phyloP scores from a whole-genome alignment of 2,888 invertebrate genomes.

The Philereme transversata region DNA sequence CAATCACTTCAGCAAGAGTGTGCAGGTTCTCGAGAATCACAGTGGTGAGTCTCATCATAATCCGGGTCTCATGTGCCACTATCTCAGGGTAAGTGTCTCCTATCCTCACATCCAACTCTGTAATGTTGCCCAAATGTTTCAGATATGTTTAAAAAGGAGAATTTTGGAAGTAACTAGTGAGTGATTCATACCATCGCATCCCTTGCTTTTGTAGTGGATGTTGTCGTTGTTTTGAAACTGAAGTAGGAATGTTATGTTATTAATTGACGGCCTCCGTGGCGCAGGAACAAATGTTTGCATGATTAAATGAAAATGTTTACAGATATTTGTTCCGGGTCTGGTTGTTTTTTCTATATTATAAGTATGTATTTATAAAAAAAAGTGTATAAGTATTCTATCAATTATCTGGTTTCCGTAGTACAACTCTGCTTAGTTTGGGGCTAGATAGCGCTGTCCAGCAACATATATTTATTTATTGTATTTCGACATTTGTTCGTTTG shows the following conservation, averaged over 20 bases:
- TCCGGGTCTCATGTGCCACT: constrained; percentile 90
- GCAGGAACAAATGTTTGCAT: too few species aligned
- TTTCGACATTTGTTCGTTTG: too few species aligned
- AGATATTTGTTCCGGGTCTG: too few species aligned
- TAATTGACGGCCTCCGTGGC: too few species aligned
- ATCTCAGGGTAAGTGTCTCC: constrained; percentile 93
- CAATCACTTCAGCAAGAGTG: constrained; percentile 82
- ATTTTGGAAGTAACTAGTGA: background rate
- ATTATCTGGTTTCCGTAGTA: too few species aligned
- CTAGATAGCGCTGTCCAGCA: too few species aligned
- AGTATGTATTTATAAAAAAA: too few species aligned
- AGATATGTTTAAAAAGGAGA: background rate
- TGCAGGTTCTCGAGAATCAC: constrained; percentile 85
- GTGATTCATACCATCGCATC: constrained; percentile 79
- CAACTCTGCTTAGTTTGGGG: too few species aligned
- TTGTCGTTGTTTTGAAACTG: constrained; percentile 87
- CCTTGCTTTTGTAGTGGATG: constrained; percentile 88
- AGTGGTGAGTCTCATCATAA: constrained; percentile 87
- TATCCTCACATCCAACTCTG: constrained; percentile 89
- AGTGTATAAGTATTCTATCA: too few species aligned
- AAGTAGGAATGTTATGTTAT: constrained; percentile 34
- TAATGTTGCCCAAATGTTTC: background rate
- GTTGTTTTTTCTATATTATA: too few species aligned
- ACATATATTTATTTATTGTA: too few species aligned
- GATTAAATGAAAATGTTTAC: too few species aligned